These are phyloP conservation scores for Lagenorhynchus albirostris DNA, from an alignment of 2,113 vertebrate genomes.

Conservation along the genomic window DNA sequence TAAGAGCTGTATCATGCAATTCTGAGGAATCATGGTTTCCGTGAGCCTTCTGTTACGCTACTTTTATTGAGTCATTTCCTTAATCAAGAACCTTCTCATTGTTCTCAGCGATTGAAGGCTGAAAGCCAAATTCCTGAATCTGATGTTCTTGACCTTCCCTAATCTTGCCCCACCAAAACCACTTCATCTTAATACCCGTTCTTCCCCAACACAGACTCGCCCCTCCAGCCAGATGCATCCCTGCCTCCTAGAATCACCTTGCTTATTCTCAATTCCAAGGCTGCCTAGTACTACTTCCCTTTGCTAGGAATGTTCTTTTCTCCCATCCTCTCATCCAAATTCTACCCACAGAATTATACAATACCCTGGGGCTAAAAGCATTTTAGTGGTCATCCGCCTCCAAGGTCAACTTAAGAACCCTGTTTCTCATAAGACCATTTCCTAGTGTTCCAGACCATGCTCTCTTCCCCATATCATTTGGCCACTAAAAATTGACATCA, in stretches of 20 bases:
- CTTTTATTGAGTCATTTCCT: not conserved
- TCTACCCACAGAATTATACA: not conserved
- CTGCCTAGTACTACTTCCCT: not conserved
- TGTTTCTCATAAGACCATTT: not conserved
- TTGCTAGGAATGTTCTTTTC: not conserved
- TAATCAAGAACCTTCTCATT: not conserved
- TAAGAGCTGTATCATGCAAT: not conserved
- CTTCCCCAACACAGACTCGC: not conserved
- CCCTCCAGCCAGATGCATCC: not conserved
- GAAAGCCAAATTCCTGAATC: not conserved
- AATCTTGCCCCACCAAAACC: not conserved
- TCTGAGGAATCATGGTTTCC: not conserved
- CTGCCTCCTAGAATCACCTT: not conserved
- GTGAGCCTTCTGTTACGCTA: not conserved
- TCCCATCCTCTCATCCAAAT: not conserved
- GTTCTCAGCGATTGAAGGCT: not conserved
- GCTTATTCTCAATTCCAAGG: not conserved
- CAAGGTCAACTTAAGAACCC: not conserved
- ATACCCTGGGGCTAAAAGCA: not conserved
- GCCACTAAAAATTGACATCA: not conserved
- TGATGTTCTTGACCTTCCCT: not conserved
- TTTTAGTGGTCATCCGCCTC: not conserved
- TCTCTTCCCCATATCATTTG: not conserved
- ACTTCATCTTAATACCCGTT: not conserved
- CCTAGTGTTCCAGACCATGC: not conserved